phyloP scores from a whole-genome alignment of 1,140 invertebrate genomes.

The Zaprionus lachaisei region DNA sequence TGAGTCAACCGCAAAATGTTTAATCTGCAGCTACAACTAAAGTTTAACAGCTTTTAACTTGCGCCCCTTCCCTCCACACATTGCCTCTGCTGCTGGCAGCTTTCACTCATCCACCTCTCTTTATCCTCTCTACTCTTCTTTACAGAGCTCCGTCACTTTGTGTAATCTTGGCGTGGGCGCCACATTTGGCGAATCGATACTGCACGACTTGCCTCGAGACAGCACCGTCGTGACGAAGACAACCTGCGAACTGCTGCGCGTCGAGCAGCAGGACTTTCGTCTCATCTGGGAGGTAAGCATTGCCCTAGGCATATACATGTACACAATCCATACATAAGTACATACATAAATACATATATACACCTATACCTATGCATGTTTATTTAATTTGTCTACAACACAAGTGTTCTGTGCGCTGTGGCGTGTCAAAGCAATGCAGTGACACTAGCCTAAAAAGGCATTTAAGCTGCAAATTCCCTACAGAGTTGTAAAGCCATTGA shows the following conservation, averaged over 20 bases:
- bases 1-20: slow-evolving; percentile 32
- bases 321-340: neutral
- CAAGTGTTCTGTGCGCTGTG: slow-evolving; percentile 13
- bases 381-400: slow-evolving; percentile 33
- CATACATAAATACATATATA: neutral
- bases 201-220: slow-evolving; percentile 89
- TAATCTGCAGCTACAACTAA: slow-evolving; percentile 39
- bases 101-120: neutral
- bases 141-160: slow-evolving; percentile 87
- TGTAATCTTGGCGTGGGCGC: slow-evolving; percentile 90
- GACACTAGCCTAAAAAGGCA: slow-evolving; percentile 22
- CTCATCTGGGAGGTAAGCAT: slow-evolving; percentile 90
- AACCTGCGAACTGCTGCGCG: slow-evolving; percentile 90
- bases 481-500: neutral
- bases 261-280: slow-evolving; percentile 91
- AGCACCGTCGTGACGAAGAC: slow-evolving; percentile 91
- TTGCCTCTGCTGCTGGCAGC: neutral
- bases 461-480: slow-evolving; percentile 1
- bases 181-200: slow-evolving; percentile 91
- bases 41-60: slow-evolving; percentile 33
- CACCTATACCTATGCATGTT: neutral
- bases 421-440: slow-evolving; percentile 2
- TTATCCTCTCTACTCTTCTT: slow-evolving; percentile 52
- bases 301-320: neutral
- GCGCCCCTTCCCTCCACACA: neutral